Evolutionary conservation across 2,113 vertebrate species (phyloP), one percentile per base, ranked within the genome.

Genomic region (Spermophilus dauricus): DNA sequence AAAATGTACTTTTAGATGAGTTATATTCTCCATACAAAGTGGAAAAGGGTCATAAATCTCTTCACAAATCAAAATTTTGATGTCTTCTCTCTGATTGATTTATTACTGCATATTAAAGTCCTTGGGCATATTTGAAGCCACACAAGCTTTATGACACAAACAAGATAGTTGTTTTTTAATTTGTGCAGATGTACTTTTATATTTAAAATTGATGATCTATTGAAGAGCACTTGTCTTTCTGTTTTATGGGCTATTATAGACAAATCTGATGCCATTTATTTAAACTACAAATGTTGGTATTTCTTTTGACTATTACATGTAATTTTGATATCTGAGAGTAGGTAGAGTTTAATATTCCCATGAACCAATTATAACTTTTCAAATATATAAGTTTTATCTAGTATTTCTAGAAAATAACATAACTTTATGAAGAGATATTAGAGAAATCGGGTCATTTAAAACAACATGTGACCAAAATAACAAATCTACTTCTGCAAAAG

Each of bases 41-140:
- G 93, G 58, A 87, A 93, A 77, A 80, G 63, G 65, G 42, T 91
- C 83, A 94, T 97, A 97, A 97, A 97, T 97, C 89, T 96, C 80
- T 84, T 45, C 9, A 67, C 58, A 97, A 97, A 87, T 96, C 76
- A 95, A 98, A 96, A 92, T 85, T 77, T 39, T 63, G 70, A 73
- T 96, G 86, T 81, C 83, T 97, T 93, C 75, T 63, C n/a, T 86
- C 24, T 94, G 96, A 97, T 37, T 97, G 80, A 92, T 94, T 97
- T 97, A 96, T 95, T 95, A 76, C 16, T 86, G n/a, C 48, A n/a
- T 65, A 77, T 86, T 94, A 75, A 32, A 76, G 53, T 93, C 42
- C 26, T 92, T 93, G 56, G 72, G 80, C 53, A 82, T 85, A 95
- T 86, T 72, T 88, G 24, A 89, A 72, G 95, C 82, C 94, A 51